These are phyloP conservation scores for Homalodisca vitripennis DNA, from an alignment of 1,140 invertebrate genomes.

Conservation along the genomic window DNA sequence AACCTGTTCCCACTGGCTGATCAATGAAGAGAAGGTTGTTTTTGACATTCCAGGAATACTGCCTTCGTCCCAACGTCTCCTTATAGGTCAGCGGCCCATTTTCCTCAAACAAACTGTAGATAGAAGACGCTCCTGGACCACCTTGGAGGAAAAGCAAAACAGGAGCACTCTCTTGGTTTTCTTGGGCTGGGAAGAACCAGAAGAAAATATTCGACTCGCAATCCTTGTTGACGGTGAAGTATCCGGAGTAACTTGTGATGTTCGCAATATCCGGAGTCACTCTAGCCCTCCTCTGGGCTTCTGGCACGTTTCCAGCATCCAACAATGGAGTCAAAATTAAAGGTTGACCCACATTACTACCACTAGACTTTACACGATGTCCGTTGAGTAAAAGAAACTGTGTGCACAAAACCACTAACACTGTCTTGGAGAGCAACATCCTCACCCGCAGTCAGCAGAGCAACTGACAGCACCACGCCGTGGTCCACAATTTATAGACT, in stretches of 20 bases:
- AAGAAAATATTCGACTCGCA: constrained; percentile 64
- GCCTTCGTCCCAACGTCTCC: background rate
- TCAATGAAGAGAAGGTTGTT: constrained; percentile 68
- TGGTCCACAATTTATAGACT: too few relatives aligned
- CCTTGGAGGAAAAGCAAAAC: constrained; percentile 75
- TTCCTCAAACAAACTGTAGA: constrained; percentile 72
- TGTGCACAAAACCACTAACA: too few relatives aligned
- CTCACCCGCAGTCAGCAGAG: too few relatives aligned
- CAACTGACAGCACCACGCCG: too few relatives aligned
- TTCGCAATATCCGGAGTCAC: constrained; percentile 29
- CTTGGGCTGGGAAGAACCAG: constrained; percentile 69
- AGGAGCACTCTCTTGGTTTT: constrained; percentile 52
- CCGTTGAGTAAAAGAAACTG: too few relatives aligned
- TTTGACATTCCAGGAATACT: constrained; percentile 35
- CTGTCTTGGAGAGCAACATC: too few relatives aligned
- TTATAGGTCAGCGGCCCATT: constrained; percentile 45
- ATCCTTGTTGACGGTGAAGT: constrained; percentile 66
- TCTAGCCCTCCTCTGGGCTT: constrained; percentile 27
- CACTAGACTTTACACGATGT: too few relatives aligned
- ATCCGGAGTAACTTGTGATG: constrained; percentile 57
- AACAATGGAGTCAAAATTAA: constrained; percentile 37
- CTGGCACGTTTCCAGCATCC: constrained; percentile 22
- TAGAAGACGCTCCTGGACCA: constrained; percentile 65
- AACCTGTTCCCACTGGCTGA: constrained; percentile 51
- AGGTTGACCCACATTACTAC: too few relatives aligned